Evolutionary conservation across 2,113 vertebrate species (phyloP).

Genomic region (Melanotaenia duboulayi): DNA sequence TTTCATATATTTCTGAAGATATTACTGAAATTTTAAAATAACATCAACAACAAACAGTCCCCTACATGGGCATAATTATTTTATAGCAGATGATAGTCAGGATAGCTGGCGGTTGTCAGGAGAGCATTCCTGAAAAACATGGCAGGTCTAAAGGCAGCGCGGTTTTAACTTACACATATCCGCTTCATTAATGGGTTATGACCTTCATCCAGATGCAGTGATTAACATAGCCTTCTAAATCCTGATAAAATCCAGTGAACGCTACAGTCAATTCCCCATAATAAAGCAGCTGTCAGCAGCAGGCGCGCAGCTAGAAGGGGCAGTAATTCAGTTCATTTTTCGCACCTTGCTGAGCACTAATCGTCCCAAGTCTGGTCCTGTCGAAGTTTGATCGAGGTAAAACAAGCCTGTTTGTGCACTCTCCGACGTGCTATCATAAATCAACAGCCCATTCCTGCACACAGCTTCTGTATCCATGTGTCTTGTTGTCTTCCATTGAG

Average conservation of each 20-base stretch:
- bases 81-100: background rate
- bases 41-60: background rate
- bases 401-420: constrained; percentile 59
- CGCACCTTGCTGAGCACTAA: constrained; percentile 42
- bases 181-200: constrained; percentile 38
- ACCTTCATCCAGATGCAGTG: constrained; percentile 65
- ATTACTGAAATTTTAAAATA: background rate
- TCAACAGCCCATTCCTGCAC: constrained; percentile 31
- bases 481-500: constrained; percentile 39
- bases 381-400: constrained; percentile 65
- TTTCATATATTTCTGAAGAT: background rate
- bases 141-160: background rate
- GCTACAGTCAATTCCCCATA: constrained; percentile 29
- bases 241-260: constrained; percentile 45
- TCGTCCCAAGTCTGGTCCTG: constrained; percentile 46
- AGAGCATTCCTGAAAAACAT: too few relatives aligned
- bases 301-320: constrained; percentile 42
- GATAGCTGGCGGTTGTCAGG: too few relatives aligned
- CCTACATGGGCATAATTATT: background rate
- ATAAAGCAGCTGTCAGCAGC: constrained; percentile 53
- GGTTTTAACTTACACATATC: constrained; percentile 20
- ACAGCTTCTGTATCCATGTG: constrained; percentile 46
- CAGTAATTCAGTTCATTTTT: constrained; percentile 39
- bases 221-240: constrained; percentile 39
- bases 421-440: constrained; percentile 49